Evolutionary conservation across 1,140 invertebrate species (phyloP), one percentile per base, ranked within the genome.

Genomic region (Lordiphosa mommai): DNA sequence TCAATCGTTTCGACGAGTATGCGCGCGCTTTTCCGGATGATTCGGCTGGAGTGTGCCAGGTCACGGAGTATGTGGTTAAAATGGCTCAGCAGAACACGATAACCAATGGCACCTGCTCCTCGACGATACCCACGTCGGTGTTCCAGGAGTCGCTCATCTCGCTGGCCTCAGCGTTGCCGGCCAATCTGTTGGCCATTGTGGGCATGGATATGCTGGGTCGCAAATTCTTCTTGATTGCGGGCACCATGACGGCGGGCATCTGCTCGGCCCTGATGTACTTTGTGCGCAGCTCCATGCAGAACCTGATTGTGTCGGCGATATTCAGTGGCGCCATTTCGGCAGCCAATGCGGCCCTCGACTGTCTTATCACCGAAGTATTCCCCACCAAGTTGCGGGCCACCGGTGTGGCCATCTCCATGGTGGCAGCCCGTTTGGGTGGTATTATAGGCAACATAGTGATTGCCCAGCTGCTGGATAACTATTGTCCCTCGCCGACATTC

Each of bases 371-470:
- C 16, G 95, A 96, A 91, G 94, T 96, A 57, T 96, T 96, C 88
- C 95, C 95, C n/a, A 96, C 95, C 23, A 94, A 95, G 90, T 90
- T 96, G 71, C 90, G 95, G 68, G 95, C 95, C 20, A 96, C 95
- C 13, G 95, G 95, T 64, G 94, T 96, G 55, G 95, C 95, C 13
- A 93, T 96, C 61, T 96, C 95, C 0, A 96, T 96, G 94, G 94
- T 96, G 4, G 95, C 95, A 1, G 95, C 95, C 6, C 91, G 95
- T 48, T 90, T 96, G 20, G 95, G 94, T 61, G 95, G 95, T 61
- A 96, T 96, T 72, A 94, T 96, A 85, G 95, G 95, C 41, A 96
- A 96, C 90, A 94, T 96, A 61, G 94, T 96, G 36, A 96, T 96
- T 67, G 95, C 95, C 36, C 92, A 94, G 63, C 90, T 96, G 27